Evolutionary conservation across 1,140 invertebrate species (phyloP), one percentile per base, ranked within the genome.

Genomic region (Cyclina sinensis): DNA sequence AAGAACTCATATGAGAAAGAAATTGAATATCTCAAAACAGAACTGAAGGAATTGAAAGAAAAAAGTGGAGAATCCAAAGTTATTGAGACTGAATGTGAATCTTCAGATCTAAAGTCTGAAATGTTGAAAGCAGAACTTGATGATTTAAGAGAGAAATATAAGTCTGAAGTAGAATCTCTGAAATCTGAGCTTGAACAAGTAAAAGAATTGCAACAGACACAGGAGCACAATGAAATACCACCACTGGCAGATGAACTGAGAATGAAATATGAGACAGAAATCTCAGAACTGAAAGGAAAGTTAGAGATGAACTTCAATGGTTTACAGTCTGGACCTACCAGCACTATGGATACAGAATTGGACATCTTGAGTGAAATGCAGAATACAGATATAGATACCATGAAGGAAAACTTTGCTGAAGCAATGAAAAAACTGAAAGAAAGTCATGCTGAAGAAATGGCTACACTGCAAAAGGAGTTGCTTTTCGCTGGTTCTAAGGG

Each of bases 351-450:
- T 79, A 32, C 81, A 59, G 84, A 48, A 68, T 65, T 90, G 18
- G 43, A 88, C 30, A 85, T 91, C 24, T 86, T 89, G 59, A 90
- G 32, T 51, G 48, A 70, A 48, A 86, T 84, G 68, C 46, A 90
- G 18, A 68, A 54, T 43, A 85, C 90, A 39, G 90, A 76, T 43
- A 48, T 88, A 32, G 48, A 74, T n/a, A 88, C 89, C 78, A 48
- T 91, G 14, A 87, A 68, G 35, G 80, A 81, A 21, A 85, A 43
- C 5, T 46, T 74, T 85, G 65, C 39, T 5, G 35, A 39, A n/a
- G 82, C 51, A 57, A 59, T 88, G 24, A 48, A 74, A 32, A 85
- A 87, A 82, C 59, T 91, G 14, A 87, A 57, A 54, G 80, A 81
- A 3, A 74, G 27, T 21, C 68, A 85, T 85, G 65, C 39, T 32